Percentiles rank a stretch among this genome's conserved stretches.
phyloP scores from a whole-genome alignment of 1,140 invertebrate genomes.

The Tachypleus tridentatus region DNA sequence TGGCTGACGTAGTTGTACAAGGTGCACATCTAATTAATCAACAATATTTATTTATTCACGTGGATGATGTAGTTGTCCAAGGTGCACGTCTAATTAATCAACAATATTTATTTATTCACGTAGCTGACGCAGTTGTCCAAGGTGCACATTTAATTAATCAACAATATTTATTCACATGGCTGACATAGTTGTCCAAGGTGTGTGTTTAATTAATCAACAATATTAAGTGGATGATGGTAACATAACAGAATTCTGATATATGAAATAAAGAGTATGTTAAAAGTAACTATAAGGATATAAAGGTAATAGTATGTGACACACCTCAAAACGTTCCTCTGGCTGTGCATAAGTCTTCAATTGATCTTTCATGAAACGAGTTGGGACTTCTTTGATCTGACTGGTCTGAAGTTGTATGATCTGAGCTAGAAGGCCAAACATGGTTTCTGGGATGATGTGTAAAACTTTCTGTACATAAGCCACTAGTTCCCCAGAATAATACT shows the following conservation, averaged over 20 bases:
- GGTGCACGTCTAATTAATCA: no score
- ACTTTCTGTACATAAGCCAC: slow-evolving; percentile 87
- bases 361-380: slow-evolving; percentile 86
- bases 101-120: no score
- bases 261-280: not conserved
- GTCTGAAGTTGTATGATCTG: slow-evolving; percentile 67
- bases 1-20: no score
- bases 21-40: no score
- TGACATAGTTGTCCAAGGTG: no score
- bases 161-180: no score
- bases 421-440: slow-evolving; percentile 82
- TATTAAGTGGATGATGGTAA: slow-evolving; percentile 3
- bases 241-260: not conserved
- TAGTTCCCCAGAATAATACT: slow-evolving; percentile 89
- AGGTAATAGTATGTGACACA: slow-evolving; percentile 25
- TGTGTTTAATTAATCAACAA: slow-evolving; percentile 7
- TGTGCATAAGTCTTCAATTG: slow-evolving; percentile 87
- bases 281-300: slow-evolving; percentile 1
- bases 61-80: no score
- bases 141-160: no score
- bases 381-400: slow-evolving; percentile 70
- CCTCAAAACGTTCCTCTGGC: slow-evolving; percentile 69
- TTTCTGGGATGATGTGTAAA: slow-evolving; percentile 92
- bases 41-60: no score
- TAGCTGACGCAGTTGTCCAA: no score